Evolutionary conservation across 2,888 invertebrate species (phyloP).

Genomic region (Argyresthia goedartella): DNA sequence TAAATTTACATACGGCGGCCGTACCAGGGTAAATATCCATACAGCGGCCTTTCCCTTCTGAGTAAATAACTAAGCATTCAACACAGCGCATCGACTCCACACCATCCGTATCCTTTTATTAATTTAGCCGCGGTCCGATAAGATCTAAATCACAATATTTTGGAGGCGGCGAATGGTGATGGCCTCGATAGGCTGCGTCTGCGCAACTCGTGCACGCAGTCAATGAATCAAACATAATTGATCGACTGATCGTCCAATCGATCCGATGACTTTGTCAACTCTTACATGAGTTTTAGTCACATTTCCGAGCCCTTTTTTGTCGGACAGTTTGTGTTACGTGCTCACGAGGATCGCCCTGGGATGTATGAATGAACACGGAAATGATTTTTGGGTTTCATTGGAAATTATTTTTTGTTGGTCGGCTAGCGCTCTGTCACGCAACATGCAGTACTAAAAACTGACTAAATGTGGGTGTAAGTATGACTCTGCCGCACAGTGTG

Average conservation of each 20-base stretch:
- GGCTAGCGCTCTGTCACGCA: not conserved
- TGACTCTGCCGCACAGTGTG: no score
- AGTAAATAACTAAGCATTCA: no score
- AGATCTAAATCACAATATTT: constrained; percentile 64
- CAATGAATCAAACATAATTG: constrained; percentile 65
- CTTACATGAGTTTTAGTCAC: constrained; percentile 12
- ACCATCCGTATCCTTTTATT: constrained; percentile 5
- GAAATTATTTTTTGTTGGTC: not conserved
- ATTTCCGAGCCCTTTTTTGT: constrained; percentile 9
- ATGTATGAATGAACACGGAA: constrained; percentile 17
- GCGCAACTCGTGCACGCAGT: constrained; percentile 20
- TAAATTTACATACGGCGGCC: no score
- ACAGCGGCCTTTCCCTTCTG: no score
- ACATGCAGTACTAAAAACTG: no score
- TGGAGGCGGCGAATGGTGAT: constrained; percentile 34
- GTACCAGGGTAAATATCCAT: no score
- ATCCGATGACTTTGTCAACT: constrained; percentile 24
- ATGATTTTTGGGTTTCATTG: constrained; percentile 11
- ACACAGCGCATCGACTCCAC: not conserved
- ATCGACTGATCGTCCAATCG: constrained; percentile 22
- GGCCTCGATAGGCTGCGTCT: constrained; percentile 27
- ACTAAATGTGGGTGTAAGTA: no score
- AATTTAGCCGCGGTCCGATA: constrained; percentile 29
- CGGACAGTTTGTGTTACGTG: not conserved
- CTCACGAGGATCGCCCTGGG: not conserved